Conservation (phyloP, 2,888 invertebrate genomes). For the Eupithecia abbreviata region DNA sequence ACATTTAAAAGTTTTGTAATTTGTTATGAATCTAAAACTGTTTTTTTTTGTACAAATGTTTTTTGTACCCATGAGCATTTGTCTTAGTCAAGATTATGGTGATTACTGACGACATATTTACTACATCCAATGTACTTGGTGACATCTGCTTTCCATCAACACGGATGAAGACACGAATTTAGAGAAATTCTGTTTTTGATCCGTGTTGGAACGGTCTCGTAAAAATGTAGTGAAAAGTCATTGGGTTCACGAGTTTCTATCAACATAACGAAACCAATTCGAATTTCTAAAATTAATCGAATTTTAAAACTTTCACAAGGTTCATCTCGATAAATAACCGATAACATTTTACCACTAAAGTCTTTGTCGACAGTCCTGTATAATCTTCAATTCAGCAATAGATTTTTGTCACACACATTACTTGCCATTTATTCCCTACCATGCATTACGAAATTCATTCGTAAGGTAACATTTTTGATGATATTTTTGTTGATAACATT, state of each 20-base stretch:
- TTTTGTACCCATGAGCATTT: not conserved
- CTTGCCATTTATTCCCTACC: no score
- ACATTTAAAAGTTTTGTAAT: not conserved
- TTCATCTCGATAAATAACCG: not conserved
- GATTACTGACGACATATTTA: constrained; percentile 10
- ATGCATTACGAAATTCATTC: not conserved
- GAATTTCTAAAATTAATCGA: constrained; percentile 11
- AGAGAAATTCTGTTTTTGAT: constrained; percentile 27
- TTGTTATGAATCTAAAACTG: not conserved
- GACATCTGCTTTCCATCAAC: constrained; percentile 22
- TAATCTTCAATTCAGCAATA: not conserved
- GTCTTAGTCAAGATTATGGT: not conserved
- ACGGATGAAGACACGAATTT: constrained; percentile 11
- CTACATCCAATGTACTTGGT: not conserved
- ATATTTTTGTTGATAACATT: not conserved
- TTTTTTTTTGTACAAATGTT: not conserved
- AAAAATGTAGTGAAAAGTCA: constrained; percentile 19
- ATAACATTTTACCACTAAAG: not conserved
- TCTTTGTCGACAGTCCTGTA: not conserved
- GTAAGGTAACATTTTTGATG: not conserved
- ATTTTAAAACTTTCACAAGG: not conserved
- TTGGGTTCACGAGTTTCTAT: constrained; percentile 24
- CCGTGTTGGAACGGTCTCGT: constrained; percentile 17
- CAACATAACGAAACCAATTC: constrained; percentile 12
- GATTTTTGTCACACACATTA: not conserved